Base-by-base conservation (phyloP, 1,140 invertebrate species). In the Drosophila sechellia region DNA sequence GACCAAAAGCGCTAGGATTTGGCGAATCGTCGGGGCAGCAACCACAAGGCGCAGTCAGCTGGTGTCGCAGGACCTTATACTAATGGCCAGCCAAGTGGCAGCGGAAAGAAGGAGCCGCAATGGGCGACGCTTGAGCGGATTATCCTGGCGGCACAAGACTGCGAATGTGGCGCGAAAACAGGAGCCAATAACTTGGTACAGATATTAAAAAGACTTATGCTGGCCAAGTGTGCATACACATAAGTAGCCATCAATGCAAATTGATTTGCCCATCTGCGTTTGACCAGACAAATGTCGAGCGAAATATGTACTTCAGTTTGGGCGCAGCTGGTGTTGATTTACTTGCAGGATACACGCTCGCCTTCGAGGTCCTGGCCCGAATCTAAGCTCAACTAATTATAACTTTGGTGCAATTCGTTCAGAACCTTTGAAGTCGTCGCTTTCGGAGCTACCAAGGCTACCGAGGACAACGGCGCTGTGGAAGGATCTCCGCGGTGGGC, bases 371-470 rank as follows among this genome's bases (percentile, higher is more conserved):
- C 15, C 49, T 54, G 5, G n/a, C 34, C n/a, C 17, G 15, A 58
- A 37, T 37, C 31, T 46, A 45, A 65, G 57, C 35, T 40, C 53
- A 78, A 86, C 69, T 81, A 86, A 85, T 85, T 85, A 85, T 75
- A 86, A 85, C 73, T 85, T 85, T 81, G 58, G 52, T 71, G 80
- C 71, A 79, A 42, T 76, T 75, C 61, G 37, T 63, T 58, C 35
- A 56, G 43, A 74, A 64, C 50, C 64, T 70, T 85, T 81, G 59
- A 56, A 53, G 49, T 17, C 31, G 35, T 35, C 25, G 10, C 10
- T 58, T 52, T 48, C 22, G 42, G 20, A 37, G 53, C 64, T 70
- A 12, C 65, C 64, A 70, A 49, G 65, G 52, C 63, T 69, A n/a
- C 65, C 64, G 57, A 57, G 65, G 66, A 70, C 66, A 70, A 57